phyloP scores from a whole-genome alignment of 2,888 invertebrate species.

The Hylaea fasciaria region DNA sequence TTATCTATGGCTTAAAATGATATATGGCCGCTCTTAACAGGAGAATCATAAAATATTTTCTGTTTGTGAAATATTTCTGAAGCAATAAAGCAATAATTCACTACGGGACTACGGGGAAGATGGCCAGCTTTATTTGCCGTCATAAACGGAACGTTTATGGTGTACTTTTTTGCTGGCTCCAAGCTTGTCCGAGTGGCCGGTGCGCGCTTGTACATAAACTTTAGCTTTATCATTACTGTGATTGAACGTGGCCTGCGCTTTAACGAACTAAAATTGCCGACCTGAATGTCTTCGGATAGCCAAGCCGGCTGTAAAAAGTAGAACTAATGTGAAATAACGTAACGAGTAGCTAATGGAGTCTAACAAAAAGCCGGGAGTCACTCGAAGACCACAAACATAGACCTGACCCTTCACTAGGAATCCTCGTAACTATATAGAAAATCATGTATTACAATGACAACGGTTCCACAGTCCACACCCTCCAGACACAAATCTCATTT shows the following conservation, averaged over 20 bases:
- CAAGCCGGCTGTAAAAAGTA: slow-evolving; percentile 40
- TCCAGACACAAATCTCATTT: too few species aligned
- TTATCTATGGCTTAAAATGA: slow-evolving; percentile 85
- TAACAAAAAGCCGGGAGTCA: too few species aligned
- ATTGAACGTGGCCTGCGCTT: slow-evolving; percentile 60
- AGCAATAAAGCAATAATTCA: slow-evolving; percentile 85
- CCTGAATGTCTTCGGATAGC: slow-evolving; percentile 24
- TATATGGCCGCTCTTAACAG: slow-evolving; percentile 83
- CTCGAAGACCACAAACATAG: too few species aligned
- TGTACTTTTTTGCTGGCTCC: slow-evolving; percentile 77
- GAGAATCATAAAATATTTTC: slow-evolving; percentile 85
- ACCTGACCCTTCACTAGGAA: too few species aligned
- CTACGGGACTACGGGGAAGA: slow-evolving; percentile 83
- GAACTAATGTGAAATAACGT: slow-evolving; percentile 25
- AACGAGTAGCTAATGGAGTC: slow-evolving; percentile 5
- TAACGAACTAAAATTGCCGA: slow-evolving; percentile 34
- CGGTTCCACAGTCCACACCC: too few species aligned
- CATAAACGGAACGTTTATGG: slow-evolving; percentile 83
- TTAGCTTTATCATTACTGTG: slow-evolving; percentile 68
- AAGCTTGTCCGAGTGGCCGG: slow-evolving; percentile 51
- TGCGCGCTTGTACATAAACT: slow-evolving; percentile 73
- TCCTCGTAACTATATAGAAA: too few species aligned
- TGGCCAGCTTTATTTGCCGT: slow-evolving; percentile 82
- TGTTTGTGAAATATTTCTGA: slow-evolving; percentile 85
- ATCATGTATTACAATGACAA: too few species aligned